Percentiles rank a stretch among this genome's conserved stretches.
phyloP scores from a whole-genome alignment of 53 echinoderm and acorn worm genomes.

The Pentamera pediparva region DNA sequence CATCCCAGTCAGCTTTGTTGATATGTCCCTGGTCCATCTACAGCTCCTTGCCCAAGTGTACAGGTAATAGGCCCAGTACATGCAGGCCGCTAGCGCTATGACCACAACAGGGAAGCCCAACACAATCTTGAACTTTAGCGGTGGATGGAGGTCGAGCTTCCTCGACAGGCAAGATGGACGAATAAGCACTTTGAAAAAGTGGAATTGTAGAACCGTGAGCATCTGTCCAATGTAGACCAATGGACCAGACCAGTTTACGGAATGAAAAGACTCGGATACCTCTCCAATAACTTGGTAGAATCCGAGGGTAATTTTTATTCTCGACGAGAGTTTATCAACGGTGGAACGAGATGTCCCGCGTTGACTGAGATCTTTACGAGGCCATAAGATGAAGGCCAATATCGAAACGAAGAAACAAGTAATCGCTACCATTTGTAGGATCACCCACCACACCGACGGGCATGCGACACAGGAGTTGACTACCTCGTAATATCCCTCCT shows the following conservation, averaged over 20 bases:
- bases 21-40: too few relatives aligned
- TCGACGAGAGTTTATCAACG: conserved; percentile 5
- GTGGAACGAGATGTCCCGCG: background rate
- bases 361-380: background rate
- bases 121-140: background rate
- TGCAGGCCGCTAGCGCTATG: background rate
- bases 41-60: background rate
- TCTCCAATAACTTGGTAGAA: conserved; percentile 16
- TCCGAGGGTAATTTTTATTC: conserved; percentile 9
- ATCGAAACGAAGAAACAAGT: background rate
- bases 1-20: background rate
- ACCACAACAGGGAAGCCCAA: background rate
- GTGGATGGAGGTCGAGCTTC: background rate
- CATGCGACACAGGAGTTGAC: background rate
- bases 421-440: background rate
- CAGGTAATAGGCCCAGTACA: background rate
- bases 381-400: background rate
- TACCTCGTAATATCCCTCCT: background rate
- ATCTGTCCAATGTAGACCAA: background rate
- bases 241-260: background rate
- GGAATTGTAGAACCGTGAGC: background rate
- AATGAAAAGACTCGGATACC: background rate
- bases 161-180: background rate
- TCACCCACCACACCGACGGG: background rate
- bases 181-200: background rate